These are phyloP conservation scores for Phocoena sinus DNA, from an alignment of 2,113 vertebrate genomes.

Conservation along the genomic window DNA sequence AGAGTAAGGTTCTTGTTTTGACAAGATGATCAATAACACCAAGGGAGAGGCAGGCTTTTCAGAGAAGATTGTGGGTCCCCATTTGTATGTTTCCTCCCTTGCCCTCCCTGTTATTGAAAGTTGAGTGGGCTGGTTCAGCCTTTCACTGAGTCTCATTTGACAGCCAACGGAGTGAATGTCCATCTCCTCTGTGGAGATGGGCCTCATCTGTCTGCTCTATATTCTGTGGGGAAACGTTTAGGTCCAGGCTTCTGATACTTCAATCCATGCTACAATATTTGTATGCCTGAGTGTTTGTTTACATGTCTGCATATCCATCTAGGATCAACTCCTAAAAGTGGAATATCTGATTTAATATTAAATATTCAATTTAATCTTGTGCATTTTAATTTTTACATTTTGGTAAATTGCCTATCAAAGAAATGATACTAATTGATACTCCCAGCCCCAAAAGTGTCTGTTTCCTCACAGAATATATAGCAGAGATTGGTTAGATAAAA, in stretches of 20 bases:
- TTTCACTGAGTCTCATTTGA: background rate
- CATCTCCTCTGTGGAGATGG: background rate
- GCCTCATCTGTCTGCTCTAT: background rate
- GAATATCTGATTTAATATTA: background rate
- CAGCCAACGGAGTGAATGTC: background rate
- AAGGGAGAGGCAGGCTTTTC: background rate
- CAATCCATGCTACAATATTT: background rate
- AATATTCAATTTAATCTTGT: too few relatives aligned
- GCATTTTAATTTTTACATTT: background rate
- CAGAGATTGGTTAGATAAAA: background rate
- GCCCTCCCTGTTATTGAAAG: background rate
- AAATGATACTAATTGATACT: background rate
- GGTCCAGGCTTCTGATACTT: too few relatives aligned
- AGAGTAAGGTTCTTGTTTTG: background rate
- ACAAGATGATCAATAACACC: background rate
- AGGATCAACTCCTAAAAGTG: background rate
- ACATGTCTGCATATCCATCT: background rate
- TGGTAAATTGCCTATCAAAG: background rate
- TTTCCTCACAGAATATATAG: background rate
- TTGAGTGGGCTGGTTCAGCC: background rate
- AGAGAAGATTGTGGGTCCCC: background rate
- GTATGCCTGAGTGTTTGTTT: background rate
- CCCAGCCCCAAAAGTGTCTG: background rate
- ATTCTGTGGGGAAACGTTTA: background rate
- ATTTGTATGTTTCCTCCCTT: background rate